Evolutionary conservation across 2,797 vertebrate genomes (phyloP), one percentile per base, ranked within the genome.

Genomic region (Paedocypris micromegethes): DNA sequence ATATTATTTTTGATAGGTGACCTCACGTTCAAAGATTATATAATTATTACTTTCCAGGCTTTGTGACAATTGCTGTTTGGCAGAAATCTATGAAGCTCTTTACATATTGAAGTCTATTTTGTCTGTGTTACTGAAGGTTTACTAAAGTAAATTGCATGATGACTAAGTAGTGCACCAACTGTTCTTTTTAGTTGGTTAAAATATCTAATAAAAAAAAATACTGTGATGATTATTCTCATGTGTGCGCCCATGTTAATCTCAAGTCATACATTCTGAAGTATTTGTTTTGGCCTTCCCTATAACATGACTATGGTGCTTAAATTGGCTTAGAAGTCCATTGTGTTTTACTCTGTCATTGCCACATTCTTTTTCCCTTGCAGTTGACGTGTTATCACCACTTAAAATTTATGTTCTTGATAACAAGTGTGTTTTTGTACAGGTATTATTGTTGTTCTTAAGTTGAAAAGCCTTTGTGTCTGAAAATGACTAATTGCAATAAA

Each of bases 1-100:
- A 90, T 91, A 89, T 90, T 91, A 91, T 91, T 91, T 91, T 91
- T 91, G 88, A 91, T 91, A 91, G 88, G 87, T 73, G 89, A 89
- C 89, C 87, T 90, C 88, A 89, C 88, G 85, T 88, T 90, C 83
- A 88, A 88, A 77, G 83, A 87, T 80, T 88, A 87, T 89, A 75
- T 87, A 84, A 86, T 81, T 23, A 23, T 23, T 78, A 75, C 77
- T 82, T 85, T 88, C 84, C 85, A 87, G 85, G 86, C 88, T 89
- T 90, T 89, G 87, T 90, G 88, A 86, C 85, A 86, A 87, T 90
- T 80, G 70, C 76, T 89, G 88, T 88, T 88, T 88, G 87, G 87
- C 85, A 90, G 85, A 88, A 85, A 89, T 89, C 87, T 89, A 84
- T 83, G 86, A 78, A 89, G 86, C 88, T 90, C 82, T 87, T 89